Base-by-base conservation (phyloP, 2,113 vertebrate species). In the Mormyrus lacerda region DNA sequence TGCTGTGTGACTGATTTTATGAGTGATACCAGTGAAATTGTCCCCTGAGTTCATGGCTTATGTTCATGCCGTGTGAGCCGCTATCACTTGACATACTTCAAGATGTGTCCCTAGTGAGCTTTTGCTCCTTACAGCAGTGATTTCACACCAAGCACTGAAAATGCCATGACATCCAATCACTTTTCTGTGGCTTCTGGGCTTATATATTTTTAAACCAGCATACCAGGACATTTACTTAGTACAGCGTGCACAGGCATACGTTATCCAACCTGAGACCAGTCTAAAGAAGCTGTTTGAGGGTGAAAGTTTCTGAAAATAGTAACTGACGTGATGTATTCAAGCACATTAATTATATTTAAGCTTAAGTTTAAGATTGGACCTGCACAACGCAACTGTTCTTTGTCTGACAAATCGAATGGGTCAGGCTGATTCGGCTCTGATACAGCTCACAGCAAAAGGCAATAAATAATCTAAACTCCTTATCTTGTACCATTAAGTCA, bases 321-420 rank as follows among this genome's bases (percentile, higher is more conserved):
- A 94, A 95, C 93, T 96, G 96, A 96, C 94, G 94, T 95, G 95
- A 95, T 95, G 94, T 96, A 95, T 95, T 7, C 50, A 96, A 95
- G 93, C 92, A 91, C 95, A 95, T 94, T 93, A 95, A 95, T 95
- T 95, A 95, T 94, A 94, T 95, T 96, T 94, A 93, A 92, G 92
- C 93, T 90, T 39, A 82, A 79, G 85, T 10, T 11, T 90, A 31
- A 42, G 61, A 45, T 58, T 55, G 79, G 73, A 85, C 17, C 50
- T 79, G 87, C 86, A 90, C 48, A 51, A 88, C 91, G 69, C 79
- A 90, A 90, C 89, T 92, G 89, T 89, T 85, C 89, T 90, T 79
- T 42, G 73, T 42, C 35, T 39, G 17, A 91, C 92, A 90, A 91
- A 87, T 89, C 92, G 90, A 88, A 87, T 87, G 89, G 89, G 85